phyloP scores from a whole-genome alignment of 23 tunicate species.

The Clavelina lepadiformis region DNA sequence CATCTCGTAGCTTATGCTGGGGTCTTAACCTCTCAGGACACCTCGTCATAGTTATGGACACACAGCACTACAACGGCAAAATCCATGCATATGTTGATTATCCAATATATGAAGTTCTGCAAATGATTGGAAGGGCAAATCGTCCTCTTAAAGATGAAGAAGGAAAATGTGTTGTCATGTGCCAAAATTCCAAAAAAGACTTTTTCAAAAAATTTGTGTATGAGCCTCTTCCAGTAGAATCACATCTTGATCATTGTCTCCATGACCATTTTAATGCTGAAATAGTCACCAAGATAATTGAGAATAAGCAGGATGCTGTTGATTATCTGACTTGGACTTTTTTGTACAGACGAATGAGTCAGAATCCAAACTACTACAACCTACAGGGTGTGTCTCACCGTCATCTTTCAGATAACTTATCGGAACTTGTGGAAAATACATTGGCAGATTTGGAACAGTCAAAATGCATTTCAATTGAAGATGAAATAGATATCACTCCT shows the following conservation, averaged over 20 bases:
- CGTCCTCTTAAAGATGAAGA: conserved; percentile 88
- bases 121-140: conserved; percentile 96
- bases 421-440: conserved; percentile 92
- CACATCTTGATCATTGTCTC: conserved; percentile 88
- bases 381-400: conserved; percentile 92
- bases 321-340: conserved; percentile 99
- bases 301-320: conserved; percentile 99
- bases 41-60: conserved; percentile 90
- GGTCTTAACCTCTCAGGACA: conserved; percentile 71
- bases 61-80: conserved; percentile 98
- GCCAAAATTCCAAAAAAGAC: conserved; percentile 98
- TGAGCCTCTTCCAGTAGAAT: conserved; percentile 97
- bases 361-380: conserved; percentile 99
- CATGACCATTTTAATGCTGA: conserved; percentile 99
- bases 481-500: conserved; percentile 95
- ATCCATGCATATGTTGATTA: conserved; percentile 95
- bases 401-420: conserved; percentile 89
- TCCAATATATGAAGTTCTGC: conserved; percentile 94
- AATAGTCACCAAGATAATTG: conserved; percentile 98
- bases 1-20: conserved; percentile 88
- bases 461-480: conserved; percentile 90
- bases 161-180: conserved; percentile 98
- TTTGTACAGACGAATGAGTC: conserved; percentile 95
- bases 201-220: conserved; percentile 96
- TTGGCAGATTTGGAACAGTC: conserved; percentile 82